Evolutionary conservation across 2,888 invertebrate genomes (phyloP).

Genomic region (Ectropis crepuscularia): DNA sequence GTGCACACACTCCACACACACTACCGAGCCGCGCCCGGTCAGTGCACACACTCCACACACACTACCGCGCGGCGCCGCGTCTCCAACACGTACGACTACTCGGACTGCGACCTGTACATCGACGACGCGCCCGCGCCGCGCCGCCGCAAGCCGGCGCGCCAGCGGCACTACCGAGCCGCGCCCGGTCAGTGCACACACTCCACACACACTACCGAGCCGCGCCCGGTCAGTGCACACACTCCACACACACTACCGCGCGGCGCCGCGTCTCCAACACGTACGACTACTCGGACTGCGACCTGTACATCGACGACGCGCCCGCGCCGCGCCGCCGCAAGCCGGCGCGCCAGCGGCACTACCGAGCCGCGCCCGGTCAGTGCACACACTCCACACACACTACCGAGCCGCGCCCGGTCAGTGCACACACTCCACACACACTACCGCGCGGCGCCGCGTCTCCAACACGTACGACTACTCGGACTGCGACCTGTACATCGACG

Average conservation of each 20-base stretch:
- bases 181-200: too few relatives aligned
- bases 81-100: slow-evolving; percentile 78
- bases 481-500: slow-evolving; percentile 87
- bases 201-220: too few relatives aligned
- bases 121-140: slow-evolving; percentile 84
- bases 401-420: too few relatives aligned
- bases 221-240: too few relatives aligned
- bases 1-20: too few relatives aligned
- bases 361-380: too few relatives aligned
- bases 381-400: too few relatives aligned
- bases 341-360: background rate
- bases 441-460: slow-evolving; percentile 74
- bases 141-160: slow-evolving; percentile 30
- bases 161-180: too few relatives aligned
- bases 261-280: slow-evolving; percentile 76
- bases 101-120: slow-evolving; percentile 85
- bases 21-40: too few relatives aligned
- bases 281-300: slow-evolving; percentile 82
- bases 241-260: too few relatives aligned
- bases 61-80: slow-evolving; percentile 74
- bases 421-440: too few relatives aligned
- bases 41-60: too few relatives aligned
- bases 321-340: slow-evolving; percentile 55
- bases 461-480: slow-evolving; percentile 79
- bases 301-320: slow-evolving; percentile 87